Evolutionary conservation across 2,113 vertebrate species (phyloP), one percentile per base, ranked within the genome.

Genomic region (Scophthalmus maximus): DNA sequence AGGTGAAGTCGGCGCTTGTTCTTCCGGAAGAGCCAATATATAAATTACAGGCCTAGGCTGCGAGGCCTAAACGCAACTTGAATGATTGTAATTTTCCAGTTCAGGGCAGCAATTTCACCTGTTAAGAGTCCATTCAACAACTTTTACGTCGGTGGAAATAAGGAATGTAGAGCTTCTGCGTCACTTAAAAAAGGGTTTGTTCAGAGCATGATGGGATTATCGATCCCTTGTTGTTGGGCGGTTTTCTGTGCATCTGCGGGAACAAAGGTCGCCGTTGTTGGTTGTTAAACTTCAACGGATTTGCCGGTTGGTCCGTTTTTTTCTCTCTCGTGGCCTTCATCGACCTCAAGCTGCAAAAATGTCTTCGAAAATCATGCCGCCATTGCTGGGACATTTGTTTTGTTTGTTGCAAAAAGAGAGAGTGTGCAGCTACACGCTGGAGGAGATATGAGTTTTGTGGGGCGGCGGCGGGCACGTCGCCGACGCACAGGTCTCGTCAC

Each of bases 401-500:
- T 15, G 68, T 3, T 36, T 44, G 29, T 44, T 46, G 7, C 14
- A 22, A 59, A 62, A 66, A 29, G 25, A n/a, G n/a, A n/a, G n/a
- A n/a, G n/a, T n/a, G n/a, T 60, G 50, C 22, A 17, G 23, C 53
- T 15, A 6, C 38, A 34, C 52, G 59, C 12, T 14, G 15, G 18
- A n/a, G 55, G 0, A 25, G 26, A 0, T 1, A 4, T 34, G 18
- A 49, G 34, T 57, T 65, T 61, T 47, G 29, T 73, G 23, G 30
- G 18, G 40, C 29, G 63, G 46, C 49, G 36, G 20, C 14, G 50
- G 36, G 66, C 18, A 52, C 68, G 55, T 58, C 27, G 8, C 22
- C 30, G 50, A 68, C 59, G 36, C 65, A 68, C 79, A 73, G 64
- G 81, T 77, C 73, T 46, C 14, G 18, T 72, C 56, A 55, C 56